Conservation (phyloP, 1,140 invertebrate genomes). For the Planococcus citri region DNA sequence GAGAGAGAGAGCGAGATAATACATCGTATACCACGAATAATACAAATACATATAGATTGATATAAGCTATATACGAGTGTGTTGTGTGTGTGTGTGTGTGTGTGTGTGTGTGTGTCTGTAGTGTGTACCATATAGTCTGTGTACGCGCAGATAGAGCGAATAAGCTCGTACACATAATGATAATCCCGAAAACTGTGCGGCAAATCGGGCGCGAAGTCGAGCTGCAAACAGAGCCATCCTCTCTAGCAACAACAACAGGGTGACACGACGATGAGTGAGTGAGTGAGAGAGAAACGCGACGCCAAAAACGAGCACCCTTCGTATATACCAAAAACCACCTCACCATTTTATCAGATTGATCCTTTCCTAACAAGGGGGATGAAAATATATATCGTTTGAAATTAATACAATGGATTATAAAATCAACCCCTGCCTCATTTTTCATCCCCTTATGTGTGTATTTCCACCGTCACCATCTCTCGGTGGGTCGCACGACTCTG, state of each 20-base stretch:
- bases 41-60: no score
- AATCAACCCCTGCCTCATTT: constrained; percentile 8
- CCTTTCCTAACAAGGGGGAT: background rate
- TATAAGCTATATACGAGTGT: no score
- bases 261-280: no score
- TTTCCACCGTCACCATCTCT: no score
- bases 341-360: constrained; percentile 1
- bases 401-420: constrained; percentile 21
- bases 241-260: no score
- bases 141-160: background rate
- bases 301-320: background rate
- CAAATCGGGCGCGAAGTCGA: background rate
- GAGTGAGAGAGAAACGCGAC: background rate
- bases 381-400: constrained; percentile 17
- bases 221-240: background rate
- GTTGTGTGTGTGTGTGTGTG: no score
- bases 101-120: background rate
- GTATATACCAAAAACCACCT: background rate
- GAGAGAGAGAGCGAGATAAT: background rate
- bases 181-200: constrained; percentile 14
- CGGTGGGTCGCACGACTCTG: background rate
- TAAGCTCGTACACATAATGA: constrained; percentile 13
- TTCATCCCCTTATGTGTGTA: background rate
- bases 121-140: background rate
- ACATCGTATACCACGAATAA: no score